Conservation (phyloP, 2,113 vertebrate species). For the Trematomus loennbergii region DNA sequence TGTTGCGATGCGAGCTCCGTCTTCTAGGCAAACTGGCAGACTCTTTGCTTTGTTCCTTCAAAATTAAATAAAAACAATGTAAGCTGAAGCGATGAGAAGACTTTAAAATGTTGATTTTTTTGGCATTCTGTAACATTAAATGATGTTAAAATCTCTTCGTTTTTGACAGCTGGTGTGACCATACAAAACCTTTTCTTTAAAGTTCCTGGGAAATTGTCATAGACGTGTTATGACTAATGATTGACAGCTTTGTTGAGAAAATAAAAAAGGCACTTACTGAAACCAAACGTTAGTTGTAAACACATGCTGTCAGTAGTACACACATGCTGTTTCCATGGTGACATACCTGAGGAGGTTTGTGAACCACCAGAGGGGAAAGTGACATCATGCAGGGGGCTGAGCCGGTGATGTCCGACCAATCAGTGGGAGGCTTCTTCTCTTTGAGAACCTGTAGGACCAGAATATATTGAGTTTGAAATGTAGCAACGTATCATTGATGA, state of each 20-base stretch:
- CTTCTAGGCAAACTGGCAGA: constrained; percentile 81
- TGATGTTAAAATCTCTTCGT: not conserved
- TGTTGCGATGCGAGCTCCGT: constrained; percentile 77
- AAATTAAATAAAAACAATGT: not conserved
- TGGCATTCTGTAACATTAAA: not conserved
- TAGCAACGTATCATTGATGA: not conserved
- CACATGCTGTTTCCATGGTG: not conserved
- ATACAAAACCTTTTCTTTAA: not conserved
- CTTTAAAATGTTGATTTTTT: not conserved
- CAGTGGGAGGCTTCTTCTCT: constrained; percentile 79
- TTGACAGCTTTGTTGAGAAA: not conserved
- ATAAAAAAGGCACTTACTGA: not conserved
- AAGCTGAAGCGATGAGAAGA: not conserved
- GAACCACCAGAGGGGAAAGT: constrained; percentile 69
- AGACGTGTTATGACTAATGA: not conserved
- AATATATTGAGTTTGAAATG: constrained; percentile 18
- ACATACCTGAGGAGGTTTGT: constrained; percentile 79
- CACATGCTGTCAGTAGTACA: not conserved
- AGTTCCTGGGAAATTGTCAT: not conserved
- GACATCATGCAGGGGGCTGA: constrained; percentile 85
- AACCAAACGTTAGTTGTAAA: not conserved
- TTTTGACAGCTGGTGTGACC: not conserved
- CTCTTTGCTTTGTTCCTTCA: constrained; percentile 80
- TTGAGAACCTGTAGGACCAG: constrained; percentile 75
- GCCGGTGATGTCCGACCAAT: constrained; percentile 80